Base-by-base conservation (phyloP, 2,797 vertebrate species). In the Margarornis squamiger region DNA sequence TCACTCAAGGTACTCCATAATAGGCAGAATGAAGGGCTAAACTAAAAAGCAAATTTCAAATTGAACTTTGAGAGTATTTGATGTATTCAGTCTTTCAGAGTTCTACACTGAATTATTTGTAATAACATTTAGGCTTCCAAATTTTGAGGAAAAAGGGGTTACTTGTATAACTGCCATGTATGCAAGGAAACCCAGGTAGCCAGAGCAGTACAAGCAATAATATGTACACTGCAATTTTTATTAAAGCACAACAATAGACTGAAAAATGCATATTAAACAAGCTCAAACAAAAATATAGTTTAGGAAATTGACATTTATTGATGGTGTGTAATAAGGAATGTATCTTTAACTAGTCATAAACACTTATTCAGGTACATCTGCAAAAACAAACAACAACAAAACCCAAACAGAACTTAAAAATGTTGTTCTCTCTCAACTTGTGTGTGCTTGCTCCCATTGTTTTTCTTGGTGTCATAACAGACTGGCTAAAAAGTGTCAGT, bases 361-460 rank as follows among this genome's bases (percentile, higher is more conserved):
- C 6, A 8, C 23, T 81, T 51, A 30, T 24, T 59, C 9, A 32
- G 7, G 22, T 32, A 61, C 22, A 29, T 32, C n/a, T 82, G 39
- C 27, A 82, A 76, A 88, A 84, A 8, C 1, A 45, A 84, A 67
- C 17, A 68, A 9, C 9, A 68, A 27, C 9, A 66, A 58, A 72
- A 17, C 1, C 8, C 22, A 51, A 52, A 11, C 7, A 83, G 29
- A 49, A 11, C 6, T 79, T 38, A 14, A 0, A 49, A 70, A 8
- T 19, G 2, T 43, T 78, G 3, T 3, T 89, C 14, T 8, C 13
- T 67, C 59, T 89, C 24, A 29, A 1, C 8, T 14, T 70, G 24
- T 19, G 5, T 18, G 1, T 34, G 4, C 2, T 51, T 78, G 22
- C 4, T 86, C 4, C 11, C 4, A 1, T 21, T 14, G 14, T 45